Evolutionary conservation across 64 coral and sea anemone genomes (phyloP).

Genomic region (Dendrophyllia cribrosa): DNA sequence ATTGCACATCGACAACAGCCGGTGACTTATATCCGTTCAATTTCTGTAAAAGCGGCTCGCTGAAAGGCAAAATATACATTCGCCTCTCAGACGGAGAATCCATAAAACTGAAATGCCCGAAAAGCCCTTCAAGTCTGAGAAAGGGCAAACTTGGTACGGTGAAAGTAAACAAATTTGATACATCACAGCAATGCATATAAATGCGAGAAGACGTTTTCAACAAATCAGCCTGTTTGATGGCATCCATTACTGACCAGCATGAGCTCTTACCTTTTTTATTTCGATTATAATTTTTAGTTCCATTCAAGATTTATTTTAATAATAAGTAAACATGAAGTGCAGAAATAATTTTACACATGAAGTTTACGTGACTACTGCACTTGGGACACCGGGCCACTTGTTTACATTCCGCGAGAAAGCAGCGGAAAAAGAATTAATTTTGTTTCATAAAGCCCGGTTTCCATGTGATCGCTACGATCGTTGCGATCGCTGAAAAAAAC

Average conservation of each 20-base stretch:
- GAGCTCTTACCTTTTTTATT: background rate
- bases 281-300: no score
- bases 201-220: background rate
- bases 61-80: background rate
- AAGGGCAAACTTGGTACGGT: conserved; percentile 35
- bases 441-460: no score
- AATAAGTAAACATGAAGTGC: no score
- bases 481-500: no score
- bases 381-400: no score
- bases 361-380: no score
- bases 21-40: background rate
- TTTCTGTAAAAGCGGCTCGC: conserved; percentile 2
- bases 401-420: no score
- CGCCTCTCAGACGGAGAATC: conserved; percentile 23
- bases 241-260: no score
- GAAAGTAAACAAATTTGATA: conserved; percentile 4
- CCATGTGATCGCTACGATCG: no score
- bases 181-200: conserved; percentile 3
- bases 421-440: no score
- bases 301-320: no score
- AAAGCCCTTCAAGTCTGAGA: conserved; percentile 17
- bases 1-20: conserved; percentile 19
- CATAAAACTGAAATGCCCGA: conserved; percentile 31
- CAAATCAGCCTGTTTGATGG: background rate
- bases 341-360: no score